Conservation (phyloP, 2,113 vertebrate genomes). For the Pelobates fuscus region DNA sequence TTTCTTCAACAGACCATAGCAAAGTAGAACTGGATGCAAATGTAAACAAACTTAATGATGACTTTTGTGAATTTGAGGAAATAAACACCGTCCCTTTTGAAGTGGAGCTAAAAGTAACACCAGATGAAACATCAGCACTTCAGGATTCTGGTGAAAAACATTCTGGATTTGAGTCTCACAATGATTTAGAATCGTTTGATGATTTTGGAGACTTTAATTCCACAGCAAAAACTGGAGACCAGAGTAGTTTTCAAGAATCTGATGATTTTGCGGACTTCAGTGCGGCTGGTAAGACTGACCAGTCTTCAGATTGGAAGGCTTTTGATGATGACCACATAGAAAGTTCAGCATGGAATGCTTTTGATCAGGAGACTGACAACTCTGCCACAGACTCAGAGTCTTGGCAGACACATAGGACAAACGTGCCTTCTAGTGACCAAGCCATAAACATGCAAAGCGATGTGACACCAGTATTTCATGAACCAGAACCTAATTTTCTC, state of each 20-base stretch:
- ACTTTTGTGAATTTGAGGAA: conserved; percentile 70
- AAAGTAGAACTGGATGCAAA: conserved; percentile 64
- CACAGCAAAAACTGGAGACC: conserved; percentile 67
- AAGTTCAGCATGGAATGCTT: conserved; percentile 76
- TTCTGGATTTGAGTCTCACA: conserved; percentile 46
- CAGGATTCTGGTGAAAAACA: neutral
- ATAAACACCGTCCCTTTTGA: conserved; percentile 59
- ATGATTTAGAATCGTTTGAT: conserved; percentile 63
- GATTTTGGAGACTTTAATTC: conserved; percentile 70
- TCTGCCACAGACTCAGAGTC: conserved; percentile 67
- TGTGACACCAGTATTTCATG: conserved; percentile 60
- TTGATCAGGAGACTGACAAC: conserved; percentile 66
- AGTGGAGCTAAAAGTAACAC: conserved; percentile 56
- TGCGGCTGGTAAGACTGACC: conserved; percentile 70
- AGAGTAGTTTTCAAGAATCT: conserved; percentile 72
- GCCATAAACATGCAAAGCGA: conserved; percentile 56
- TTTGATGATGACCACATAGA: conserved; percentile 75
- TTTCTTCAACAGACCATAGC: conserved; percentile 44
- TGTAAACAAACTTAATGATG: conserved; percentile 56
- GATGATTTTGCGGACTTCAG: conserved; percentile 96
- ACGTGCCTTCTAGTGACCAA: conserved; percentile 55
- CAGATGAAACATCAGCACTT: conserved; percentile 27
- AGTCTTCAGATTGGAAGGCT: conserved; percentile 76
- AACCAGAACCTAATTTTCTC: conserved; percentile 55
- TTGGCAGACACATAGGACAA: conserved; percentile 69